phyloP scores from a whole-genome alignment of 2,888 invertebrate genomes.

The Myathropa florea region DNA sequence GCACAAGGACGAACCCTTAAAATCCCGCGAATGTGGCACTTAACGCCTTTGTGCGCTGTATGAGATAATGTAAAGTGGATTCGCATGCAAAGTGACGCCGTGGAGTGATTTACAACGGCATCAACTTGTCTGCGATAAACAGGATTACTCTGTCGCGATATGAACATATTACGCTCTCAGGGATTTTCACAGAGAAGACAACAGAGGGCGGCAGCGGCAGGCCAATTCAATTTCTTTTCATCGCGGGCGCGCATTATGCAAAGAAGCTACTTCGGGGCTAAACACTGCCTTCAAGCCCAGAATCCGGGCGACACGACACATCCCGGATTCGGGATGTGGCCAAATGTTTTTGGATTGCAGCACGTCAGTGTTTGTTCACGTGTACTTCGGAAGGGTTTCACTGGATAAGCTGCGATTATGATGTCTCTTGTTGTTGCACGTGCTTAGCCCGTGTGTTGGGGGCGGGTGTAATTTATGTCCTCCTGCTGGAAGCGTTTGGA shows the following conservation, averaged over 20 bases:
- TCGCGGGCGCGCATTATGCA: conserved; percentile 24
- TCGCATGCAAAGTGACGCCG: conserved; percentile 50
- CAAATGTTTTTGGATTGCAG: conserved; percentile 7
- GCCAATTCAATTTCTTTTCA: conserved; percentile 58
- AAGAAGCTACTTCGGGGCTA: conserved; percentile 1
- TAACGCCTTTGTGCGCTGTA: conserved; percentile 38
- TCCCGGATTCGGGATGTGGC: neutral
- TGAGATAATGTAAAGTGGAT: conserved; percentile 61
- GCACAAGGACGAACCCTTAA: conserved; percentile 18
- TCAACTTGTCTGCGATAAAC: conserved; percentile 68
- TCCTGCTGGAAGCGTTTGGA: neutral
- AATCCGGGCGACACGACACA: neutral
- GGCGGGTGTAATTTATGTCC: neutral
- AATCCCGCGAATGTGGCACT: conserved; percentile 51
- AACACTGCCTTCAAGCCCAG: neutral
- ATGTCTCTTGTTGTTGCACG: conserved; percentile 27
- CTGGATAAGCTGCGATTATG: conserved; percentile 32
- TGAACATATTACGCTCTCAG: conserved; percentile 44
- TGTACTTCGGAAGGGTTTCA: conserved; percentile 14
- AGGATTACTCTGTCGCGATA: conserved; percentile 61
- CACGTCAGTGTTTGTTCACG: neutral
- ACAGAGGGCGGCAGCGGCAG: conserved; percentile 2
- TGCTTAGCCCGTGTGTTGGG: neutral
- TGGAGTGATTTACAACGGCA: conserved; percentile 66
- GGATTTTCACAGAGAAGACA: conserved; percentile 27